Conservation (phyloP, 2,797 vertebrate species). For the Oryzias sinensis region DNA sequence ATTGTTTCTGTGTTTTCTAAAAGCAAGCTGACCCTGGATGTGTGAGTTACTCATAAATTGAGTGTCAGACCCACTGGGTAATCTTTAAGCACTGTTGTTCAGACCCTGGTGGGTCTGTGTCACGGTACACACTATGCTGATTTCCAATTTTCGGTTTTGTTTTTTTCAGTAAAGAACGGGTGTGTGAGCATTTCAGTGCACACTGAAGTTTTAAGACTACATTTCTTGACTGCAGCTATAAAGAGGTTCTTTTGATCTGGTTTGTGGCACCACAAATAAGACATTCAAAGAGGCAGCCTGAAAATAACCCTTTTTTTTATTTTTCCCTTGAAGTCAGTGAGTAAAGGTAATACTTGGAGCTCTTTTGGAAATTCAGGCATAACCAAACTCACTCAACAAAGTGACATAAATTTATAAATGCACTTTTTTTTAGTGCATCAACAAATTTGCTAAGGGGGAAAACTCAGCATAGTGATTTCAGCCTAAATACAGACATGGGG, state of each 20-base stretch:
- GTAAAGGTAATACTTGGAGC: conserved; percentile 28
- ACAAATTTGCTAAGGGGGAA: conserved; percentile 1
- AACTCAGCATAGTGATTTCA: conserved; percentile 18
- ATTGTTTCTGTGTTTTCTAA: conserved; percentile 36
- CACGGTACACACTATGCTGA: conserved; percentile 46
- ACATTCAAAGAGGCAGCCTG: conserved; percentile 34
- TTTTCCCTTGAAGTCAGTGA: conserved; percentile 12
- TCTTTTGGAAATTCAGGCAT: conserved; percentile 12
- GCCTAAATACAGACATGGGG: conserved; percentile 29
- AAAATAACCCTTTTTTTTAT: conserved; percentile 13
- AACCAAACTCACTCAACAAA: conserved; percentile 4
- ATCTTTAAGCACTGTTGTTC: conserved; percentile 57
- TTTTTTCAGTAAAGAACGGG: conserved; percentile 37
- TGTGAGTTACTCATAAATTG: conserved; percentile 44
- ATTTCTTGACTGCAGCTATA: conserved; percentile 34
- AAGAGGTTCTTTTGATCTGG: conserved; percentile 51
- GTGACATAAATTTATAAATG: conserved; percentile 10
- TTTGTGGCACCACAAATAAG: conserved; percentile 50
- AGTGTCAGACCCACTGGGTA: conserved; percentile 59
- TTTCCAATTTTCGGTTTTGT: conserved; percentile 10
- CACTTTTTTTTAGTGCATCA: neutral
- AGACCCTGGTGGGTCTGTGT: conserved; percentile 54
- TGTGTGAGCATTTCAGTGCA: conserved; percentile 20
- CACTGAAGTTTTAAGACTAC: conserved; percentile 39
- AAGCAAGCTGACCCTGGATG: conserved; percentile 48